phyloP scores from a whole-genome alignment of 2,888 invertebrate genomes.

The Prosapia bicincta region DNA sequence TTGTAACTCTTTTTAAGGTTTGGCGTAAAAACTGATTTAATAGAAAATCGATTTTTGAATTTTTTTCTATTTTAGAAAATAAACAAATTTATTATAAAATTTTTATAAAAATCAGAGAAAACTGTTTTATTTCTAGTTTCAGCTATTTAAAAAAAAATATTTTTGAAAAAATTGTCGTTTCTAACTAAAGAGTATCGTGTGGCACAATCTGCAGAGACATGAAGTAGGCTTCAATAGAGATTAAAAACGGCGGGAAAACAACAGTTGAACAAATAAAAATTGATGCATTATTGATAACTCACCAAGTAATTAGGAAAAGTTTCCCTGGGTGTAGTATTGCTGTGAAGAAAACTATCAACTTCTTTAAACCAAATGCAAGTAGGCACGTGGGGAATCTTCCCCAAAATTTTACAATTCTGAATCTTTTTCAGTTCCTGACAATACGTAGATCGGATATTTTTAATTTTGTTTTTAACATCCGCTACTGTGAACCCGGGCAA shows the following conservation, averaged over 20 bases:
- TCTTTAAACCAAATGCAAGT: constrained; percentile 25
- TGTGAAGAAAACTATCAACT: constrained; percentile 20
- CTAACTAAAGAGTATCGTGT: not conserved
- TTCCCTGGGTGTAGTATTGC: constrained; percentile 14
- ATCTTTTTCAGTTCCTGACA: constrained; percentile 30
- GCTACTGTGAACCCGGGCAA: constrained; percentile 19
- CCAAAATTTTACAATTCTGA: constrained; percentile 16
- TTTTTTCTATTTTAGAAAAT: no score
- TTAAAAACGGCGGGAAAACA: constrained; percentile 15
- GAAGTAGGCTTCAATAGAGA: not conserved
- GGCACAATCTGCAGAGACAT: not conserved
- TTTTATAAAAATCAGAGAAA: no score
- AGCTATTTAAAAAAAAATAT: no score
- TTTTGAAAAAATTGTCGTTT: not conserved
- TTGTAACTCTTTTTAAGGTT: no score
- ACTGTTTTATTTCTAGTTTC: no score
- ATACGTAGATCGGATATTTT: constrained; percentile 27
- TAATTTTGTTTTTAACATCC: constrained; percentile 31
- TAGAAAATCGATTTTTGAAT: no score
- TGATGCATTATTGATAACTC: not conserved
- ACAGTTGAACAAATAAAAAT: not conserved
- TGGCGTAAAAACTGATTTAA: no score
- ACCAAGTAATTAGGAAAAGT: constrained; percentile 22
- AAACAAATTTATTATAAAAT: no score
- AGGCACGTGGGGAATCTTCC: constrained; percentile 11